Evolutionary conservation across 1,140 invertebrate genomes (phyloP).

Genomic region (Ceratina calcarata): DNA sequence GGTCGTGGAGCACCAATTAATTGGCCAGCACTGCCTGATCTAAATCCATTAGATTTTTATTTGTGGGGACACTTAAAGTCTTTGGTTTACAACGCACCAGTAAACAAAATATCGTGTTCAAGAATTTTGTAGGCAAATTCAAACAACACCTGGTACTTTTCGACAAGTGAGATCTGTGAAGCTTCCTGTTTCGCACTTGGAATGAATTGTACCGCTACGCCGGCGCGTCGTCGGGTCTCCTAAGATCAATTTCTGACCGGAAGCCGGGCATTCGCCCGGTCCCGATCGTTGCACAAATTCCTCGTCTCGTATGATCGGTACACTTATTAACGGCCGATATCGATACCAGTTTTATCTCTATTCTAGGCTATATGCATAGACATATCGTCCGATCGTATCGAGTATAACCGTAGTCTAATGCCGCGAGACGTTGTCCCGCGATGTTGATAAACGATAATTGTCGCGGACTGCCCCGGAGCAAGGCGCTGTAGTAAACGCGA

Average conservation of each 20-base stretch:
- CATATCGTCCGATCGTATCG: constrained; percentile 1
- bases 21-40: too few species aligned
- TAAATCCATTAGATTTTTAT: too few species aligned
- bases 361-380: constrained; percentile 53
- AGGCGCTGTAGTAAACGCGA: constrained; percentile 9
- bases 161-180: not conserved
- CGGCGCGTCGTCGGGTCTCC: not conserved
- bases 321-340: constrained; percentile 41
- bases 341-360: constrained; percentile 66
- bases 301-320: constrained; percentile 12
- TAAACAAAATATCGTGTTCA: too few species aligned
- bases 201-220: constrained; percentile 19
- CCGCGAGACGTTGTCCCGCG: constrained; percentile 24
- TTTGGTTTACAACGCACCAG: too few species aligned
- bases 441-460: constrained; percentile 69
- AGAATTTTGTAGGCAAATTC: too few species aligned
- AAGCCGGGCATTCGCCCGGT: constrained; percentile 7
- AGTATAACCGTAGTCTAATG: constrained; percentile 1
- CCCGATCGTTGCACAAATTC: not conserved
- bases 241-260: constrained; percentile 30
- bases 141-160: too few species aligned
- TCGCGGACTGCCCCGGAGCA: not conserved
- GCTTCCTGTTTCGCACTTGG: constrained; percentile 8
- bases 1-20: too few species aligned
- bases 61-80: too few species aligned